These are phyloP conservation scores for Gallinago media DNA, from an alignment of 2,113 vertebrate genomes.

Conservation along the genomic window DNA sequence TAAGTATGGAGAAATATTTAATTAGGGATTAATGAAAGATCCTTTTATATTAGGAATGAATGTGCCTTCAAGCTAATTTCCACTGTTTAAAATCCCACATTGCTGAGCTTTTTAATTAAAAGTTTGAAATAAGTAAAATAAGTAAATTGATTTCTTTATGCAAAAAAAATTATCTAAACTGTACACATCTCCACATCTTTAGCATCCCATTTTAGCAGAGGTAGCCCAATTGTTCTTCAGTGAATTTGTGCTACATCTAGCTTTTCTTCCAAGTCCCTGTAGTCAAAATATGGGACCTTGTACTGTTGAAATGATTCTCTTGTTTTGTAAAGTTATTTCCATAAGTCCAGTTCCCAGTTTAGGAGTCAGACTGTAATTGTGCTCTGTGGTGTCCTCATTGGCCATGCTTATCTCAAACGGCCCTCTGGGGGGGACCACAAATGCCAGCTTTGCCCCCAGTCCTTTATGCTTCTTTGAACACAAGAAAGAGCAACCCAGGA, in stretches of 20 bases:
- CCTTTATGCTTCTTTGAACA: background rate
- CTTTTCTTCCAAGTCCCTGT: background rate
- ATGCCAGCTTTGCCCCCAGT: background rate
- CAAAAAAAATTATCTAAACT: background rate
- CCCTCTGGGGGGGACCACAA: background rate
- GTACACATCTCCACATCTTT: background rate
- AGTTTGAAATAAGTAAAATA: background rate
- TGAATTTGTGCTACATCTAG: background rate
- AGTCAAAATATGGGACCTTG: background rate
- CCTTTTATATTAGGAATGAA: slow-evolving; percentile 8
- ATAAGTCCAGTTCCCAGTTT: background rate
- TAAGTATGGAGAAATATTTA: slow-evolving; percentile 19
- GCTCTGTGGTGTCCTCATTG: background rate
- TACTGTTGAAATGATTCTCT: background rate
- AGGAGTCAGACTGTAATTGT: background rate
- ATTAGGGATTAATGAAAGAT: slow-evolving; percentile 45
- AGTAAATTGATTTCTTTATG: background rate
- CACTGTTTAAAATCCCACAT: background rate
- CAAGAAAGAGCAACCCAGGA: background rate
- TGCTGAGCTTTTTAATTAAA: slow-evolving; percentile 12
- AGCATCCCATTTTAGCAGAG: background rate
- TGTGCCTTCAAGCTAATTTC: background rate
- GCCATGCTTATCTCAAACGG: background rate
- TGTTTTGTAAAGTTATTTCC: background rate
- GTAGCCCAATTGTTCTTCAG: background rate